These are phyloP conservation scores for Timandra comae DNA, from an alignment of 2,888 invertebrate species.

Conservation along the genomic window DNA sequence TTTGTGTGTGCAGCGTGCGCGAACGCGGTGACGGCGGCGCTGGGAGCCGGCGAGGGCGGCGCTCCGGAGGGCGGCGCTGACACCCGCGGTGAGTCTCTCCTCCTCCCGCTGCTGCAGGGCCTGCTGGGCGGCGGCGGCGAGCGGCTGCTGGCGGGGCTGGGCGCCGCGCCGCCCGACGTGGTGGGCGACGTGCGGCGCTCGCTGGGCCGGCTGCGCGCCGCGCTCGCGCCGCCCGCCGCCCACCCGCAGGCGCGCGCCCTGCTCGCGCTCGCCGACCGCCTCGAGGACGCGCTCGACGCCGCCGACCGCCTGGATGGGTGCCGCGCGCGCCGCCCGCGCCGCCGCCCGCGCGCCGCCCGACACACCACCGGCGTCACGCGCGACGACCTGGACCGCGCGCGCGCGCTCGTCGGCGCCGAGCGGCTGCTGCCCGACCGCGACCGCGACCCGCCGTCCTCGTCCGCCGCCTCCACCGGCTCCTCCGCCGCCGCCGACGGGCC, in stretches of 20 bases:
- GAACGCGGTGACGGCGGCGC: constrained; percentile 63
- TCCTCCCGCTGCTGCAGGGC: constrained; percentile 81
- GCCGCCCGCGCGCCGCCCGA: constrained; percentile 80
- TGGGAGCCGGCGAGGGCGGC: constrained; percentile 44
- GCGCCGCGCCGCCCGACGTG: constrained; percentile 77
- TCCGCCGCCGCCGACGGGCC: constrained; percentile 46
- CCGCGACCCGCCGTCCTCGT: constrained; percentile 40
- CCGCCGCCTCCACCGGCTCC: constrained; percentile 56
- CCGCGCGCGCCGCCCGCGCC: constrained; percentile 57
- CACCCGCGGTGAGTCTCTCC: constrained; percentile 84
- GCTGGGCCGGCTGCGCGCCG: constrained; percentile 83
- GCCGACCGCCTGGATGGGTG: constrained; percentile 58
- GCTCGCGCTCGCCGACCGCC: constrained; percentile 81
- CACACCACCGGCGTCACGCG: constrained; percentile 91
- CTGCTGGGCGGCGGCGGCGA: constrained; percentile 75
- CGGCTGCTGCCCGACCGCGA: constrained; percentile 38
- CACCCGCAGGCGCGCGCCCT: constrained; percentile 78
- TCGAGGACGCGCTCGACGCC: constrained; percentile 77
- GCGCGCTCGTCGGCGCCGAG: constrained; percentile 81
- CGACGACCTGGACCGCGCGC: constrained; percentile 87
- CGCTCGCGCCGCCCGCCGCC: constrained; percentile 76
- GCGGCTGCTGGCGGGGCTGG: constrained; percentile 58
- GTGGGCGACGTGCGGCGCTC: constrained; percentile 87
- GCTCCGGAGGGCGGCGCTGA: constrained; percentile 29
- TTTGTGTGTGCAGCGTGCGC: constrained; percentile 49